phyloP scores from a whole-genome alignment of 2,113 vertebrate genomes.

The Hippolais icterina region DNA sequence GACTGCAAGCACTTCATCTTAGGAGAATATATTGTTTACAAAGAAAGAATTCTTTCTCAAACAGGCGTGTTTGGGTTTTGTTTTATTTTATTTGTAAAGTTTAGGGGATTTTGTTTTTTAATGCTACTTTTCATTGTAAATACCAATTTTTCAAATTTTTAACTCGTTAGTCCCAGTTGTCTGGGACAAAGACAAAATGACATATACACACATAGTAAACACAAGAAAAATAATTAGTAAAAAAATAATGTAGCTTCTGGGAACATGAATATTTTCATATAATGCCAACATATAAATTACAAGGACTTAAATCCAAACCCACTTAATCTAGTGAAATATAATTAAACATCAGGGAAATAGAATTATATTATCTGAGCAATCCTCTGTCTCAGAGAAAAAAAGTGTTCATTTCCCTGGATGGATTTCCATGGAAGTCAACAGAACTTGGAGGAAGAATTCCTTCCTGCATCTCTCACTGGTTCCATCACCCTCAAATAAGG shows the following conservation, averaged over 20 bases:
- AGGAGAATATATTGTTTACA: not conserved
- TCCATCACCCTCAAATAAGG: not conserved
- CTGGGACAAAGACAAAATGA: not conserved
- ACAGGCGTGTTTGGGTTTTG: fast-evolving
- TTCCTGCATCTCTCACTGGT: not conserved
- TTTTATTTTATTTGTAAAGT: not conserved
- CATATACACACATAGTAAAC: not conserved
- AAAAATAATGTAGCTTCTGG: not conserved
- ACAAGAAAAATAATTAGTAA: not conserved
- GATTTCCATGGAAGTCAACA: not conserved
- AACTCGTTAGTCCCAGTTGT: not conserved
- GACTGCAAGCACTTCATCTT: not conserved
- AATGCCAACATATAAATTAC: not conserved
- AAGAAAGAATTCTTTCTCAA: not conserved
- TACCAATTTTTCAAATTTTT: not conserved
- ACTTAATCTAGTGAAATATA: not conserved
- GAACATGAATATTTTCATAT: not conserved
- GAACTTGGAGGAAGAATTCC: not conserved
- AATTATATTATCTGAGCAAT: not conserved
- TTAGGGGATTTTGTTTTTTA: not conserved
- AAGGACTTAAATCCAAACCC: not conserved
- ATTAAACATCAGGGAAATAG: not conserved
- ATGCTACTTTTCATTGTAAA: not conserved
- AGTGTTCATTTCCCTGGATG: not conserved
- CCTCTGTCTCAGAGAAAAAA: not conserved